phyloP scores from a whole-genome alignment of 2,888 invertebrate genomes.

The Hyposoter didymator region DNA sequence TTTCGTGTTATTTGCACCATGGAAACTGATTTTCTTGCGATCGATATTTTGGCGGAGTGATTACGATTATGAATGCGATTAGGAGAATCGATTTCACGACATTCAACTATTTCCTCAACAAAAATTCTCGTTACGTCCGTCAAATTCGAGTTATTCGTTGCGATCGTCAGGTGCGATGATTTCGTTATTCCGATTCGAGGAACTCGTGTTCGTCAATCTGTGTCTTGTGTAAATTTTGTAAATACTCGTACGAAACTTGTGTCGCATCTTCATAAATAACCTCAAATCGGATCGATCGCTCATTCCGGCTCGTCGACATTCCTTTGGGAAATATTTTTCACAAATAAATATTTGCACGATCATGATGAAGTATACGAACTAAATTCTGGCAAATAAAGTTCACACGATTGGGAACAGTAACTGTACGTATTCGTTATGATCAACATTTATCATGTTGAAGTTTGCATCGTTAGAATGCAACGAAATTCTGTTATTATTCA shows the following conservation, averaged over 20 bases:
- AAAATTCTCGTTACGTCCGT: background rate
- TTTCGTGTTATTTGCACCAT: too few species aligned
- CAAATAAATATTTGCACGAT: background rate
- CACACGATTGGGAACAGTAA: background rate
- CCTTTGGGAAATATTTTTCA: background rate
- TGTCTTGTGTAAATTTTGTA: background rate
- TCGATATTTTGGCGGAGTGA: too few species aligned
- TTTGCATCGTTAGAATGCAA: too few species aligned
- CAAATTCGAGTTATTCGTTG: background rate
- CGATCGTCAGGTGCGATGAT: background rate
- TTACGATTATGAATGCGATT: too few species aligned
- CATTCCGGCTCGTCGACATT: background rate
- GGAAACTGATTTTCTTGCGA: too few species aligned
- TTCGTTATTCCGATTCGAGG: background rate
- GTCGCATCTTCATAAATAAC: background rate
- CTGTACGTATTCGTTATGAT: background rate
- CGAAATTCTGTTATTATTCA: too few species aligned
- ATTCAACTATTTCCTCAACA: background rate
- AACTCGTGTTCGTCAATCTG: background rate
- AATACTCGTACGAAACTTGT: background rate
- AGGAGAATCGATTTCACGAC: background rate
- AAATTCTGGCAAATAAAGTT: background rate
- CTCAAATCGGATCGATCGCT: background rate
- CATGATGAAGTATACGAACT: background rate
- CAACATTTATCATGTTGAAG: background rate